A percentile compares a stretch with the other conserved stretches of the same genome.
Conservation (phyloP, 2,797 vertebrate genomes). For the Kryptopterus vitreolus region DNA sequence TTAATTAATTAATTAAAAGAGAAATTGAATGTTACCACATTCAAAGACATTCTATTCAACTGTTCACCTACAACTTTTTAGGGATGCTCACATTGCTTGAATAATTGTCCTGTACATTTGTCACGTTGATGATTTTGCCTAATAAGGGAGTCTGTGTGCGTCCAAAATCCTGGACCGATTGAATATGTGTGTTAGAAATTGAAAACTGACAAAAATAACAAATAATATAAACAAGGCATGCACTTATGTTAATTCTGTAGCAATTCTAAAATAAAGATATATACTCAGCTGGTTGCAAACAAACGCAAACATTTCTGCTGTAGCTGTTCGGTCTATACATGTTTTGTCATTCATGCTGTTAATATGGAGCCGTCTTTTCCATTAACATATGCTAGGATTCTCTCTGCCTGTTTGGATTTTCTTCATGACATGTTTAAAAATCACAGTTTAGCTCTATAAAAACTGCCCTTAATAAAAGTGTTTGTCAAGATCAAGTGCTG, state of each 20-base stretch:
- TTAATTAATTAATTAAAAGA: too few relatives aligned
- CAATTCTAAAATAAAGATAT: neutral
- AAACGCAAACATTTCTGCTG: neutral
- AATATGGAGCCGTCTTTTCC: neutral
- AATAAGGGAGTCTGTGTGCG: too few relatives aligned
- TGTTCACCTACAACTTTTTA: too few relatives aligned
- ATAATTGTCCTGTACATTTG: too few relatives aligned
- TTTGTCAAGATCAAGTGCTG: neutral
- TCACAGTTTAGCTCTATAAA: neutral
- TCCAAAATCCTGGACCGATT: too few relatives aligned
- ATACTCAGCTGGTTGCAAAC: neutral
- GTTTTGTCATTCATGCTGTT: slow-evolving; percentile 11
- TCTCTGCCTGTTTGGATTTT: neutral
- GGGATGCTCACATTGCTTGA: too few relatives aligned
- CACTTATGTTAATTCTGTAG: neutral
- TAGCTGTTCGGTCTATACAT: neutral
- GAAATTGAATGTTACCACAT: too few relatives aligned
- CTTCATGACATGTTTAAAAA: neutral
- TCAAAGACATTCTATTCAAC: too few relatives aligned
- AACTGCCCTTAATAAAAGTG: neutral
- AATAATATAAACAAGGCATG: neutral
- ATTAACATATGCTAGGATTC: slow-evolving; percentile 1
- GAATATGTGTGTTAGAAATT: too few relatives aligned
- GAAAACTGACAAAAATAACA: too few relatives aligned
- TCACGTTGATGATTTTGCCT: too few relatives aligned